Conservation (phyloP, 1,140 invertebrate species). For the Oreohelix idahoensis region DNA sequence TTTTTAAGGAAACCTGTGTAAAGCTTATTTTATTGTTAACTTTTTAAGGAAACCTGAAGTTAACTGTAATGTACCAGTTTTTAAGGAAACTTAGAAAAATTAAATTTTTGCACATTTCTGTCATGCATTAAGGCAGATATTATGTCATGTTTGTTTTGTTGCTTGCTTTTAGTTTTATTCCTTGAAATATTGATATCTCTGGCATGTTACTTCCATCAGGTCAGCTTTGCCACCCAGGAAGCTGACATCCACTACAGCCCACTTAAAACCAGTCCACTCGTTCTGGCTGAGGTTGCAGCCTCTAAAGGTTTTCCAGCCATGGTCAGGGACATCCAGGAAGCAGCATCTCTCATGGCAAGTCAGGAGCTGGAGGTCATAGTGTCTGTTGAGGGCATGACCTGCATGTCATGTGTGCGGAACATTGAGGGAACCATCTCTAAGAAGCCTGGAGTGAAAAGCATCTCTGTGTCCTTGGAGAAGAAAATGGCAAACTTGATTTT, state of each 20-base stretch:
- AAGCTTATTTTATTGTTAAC: too few species aligned
- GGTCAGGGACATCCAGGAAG: slow-evolving; percentile 42
- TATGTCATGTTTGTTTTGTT: not conserved
- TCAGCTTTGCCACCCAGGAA: slow-evolving; percentile 58
- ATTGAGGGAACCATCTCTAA: slow-evolving; percentile 68
- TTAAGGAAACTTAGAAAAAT: too few species aligned
- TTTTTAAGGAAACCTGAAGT: too few species aligned
- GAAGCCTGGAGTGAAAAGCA: slow-evolving; percentile 63
- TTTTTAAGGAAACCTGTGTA: too few species aligned
- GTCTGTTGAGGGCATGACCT: slow-evolving; percentile 69
- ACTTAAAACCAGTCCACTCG: slow-evolving; percentile 54
- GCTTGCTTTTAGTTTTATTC: not conserved
- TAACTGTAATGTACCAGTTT: too few species aligned
- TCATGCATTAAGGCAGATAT: too few species aligned
- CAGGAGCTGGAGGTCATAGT: slow-evolving; percentile 19
- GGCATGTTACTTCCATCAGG: slow-evolving; percentile 18
- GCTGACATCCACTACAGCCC: slow-evolving; percentile 64
- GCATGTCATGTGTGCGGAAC: slow-evolving; percentile 72
- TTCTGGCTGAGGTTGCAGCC: slow-evolving; percentile 62
- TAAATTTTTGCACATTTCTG: too few species aligned
- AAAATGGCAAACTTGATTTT: slow-evolving; percentile 65
- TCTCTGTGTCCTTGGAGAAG: slow-evolving; percentile 66
- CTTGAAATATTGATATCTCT: too few species aligned
- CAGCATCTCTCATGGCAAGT: not conserved
- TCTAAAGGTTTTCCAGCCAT: slow-evolving; percentile 69